These are phyloP conservation scores for Athalia rosae DNA, from an alignment of 2,888 invertebrate species.

Conservation along the genomic window DNA sequence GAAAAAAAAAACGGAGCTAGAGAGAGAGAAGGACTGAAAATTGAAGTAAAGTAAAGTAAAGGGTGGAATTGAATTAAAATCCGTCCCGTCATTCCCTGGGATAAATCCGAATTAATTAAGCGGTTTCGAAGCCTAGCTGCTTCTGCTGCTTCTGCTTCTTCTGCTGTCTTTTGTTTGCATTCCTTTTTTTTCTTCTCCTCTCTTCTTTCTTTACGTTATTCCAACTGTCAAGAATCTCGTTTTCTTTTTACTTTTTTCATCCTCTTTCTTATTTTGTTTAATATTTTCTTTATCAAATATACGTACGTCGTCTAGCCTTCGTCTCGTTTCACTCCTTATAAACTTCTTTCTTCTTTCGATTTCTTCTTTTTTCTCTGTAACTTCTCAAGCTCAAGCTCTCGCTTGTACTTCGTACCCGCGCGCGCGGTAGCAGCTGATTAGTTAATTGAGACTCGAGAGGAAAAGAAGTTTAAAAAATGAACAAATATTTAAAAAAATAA, in stretches of 20 bases:
- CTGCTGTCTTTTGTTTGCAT: constrained; percentile 51
- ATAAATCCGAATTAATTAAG: constrained; percentile 73
- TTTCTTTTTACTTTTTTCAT: constrained; percentile 20
- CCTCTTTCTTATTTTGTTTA: constrained; percentile 29
- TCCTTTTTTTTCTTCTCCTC: constrained; percentile 48
- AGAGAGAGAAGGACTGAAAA: not conserved
- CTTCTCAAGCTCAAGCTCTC: constrained; percentile 31
- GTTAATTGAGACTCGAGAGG: constrained; percentile 66
- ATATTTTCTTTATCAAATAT: constrained; percentile 42
- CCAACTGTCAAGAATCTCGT: constrained; percentile 36
- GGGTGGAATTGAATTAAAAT: constrained; percentile 64
- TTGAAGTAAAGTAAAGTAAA: constrained; percentile 23
- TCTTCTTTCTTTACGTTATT: not conserved
- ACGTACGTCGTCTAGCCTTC: constrained; percentile 45
- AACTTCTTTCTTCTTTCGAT: constrained; percentile 45
- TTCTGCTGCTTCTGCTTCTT: not conserved
- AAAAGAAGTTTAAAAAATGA: not conserved
- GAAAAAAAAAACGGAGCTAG: not conserved
- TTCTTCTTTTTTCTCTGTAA: constrained; percentile 36
- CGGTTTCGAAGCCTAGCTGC: constrained; percentile 56
- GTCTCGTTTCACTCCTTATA: constrained; percentile 42
- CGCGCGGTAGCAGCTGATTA: constrained; percentile 71
- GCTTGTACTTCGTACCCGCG: too few species aligned
- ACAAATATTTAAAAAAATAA: not conserved
- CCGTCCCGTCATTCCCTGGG: constrained; percentile 67